These are phyloP conservation scores for Drosophila saltans DNA, from an alignment of 1,140 invertebrate genomes.

Conservation along the genomic window DNA sequence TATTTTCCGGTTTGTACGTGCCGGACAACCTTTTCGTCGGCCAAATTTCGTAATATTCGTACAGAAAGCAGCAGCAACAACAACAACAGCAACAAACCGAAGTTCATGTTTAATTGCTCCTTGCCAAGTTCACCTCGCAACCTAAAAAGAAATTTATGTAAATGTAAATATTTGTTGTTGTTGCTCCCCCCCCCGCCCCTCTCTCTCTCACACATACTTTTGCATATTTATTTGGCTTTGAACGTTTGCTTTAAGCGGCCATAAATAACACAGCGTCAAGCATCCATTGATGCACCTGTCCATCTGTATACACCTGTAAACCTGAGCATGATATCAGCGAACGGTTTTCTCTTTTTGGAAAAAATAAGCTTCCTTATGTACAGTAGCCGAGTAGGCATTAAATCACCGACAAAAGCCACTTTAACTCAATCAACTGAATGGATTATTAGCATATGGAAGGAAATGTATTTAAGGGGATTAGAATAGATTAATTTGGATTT, in stretches of 20 bases:
- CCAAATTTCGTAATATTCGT: conserved; percentile 59
- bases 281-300: conserved; percentile 36
- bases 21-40: conserved; percentile 18
- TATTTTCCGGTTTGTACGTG: conserved; percentile 69
- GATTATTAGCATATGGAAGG: neutral
- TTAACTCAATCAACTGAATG: neutral
- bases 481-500: neutral
- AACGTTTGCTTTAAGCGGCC: conserved; percentile 16
- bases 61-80: neutral
- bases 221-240: conserved; percentile 26
- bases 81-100: conserved; percentile 51
- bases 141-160: conserved; percentile 66
- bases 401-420: conserved; percentile 3
- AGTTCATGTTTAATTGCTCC: conserved; percentile 79
- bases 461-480: neutral
- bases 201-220: conserved; percentile 27
- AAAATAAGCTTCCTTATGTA: conserved; percentile 33
- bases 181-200: neutral
- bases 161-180: conserved; percentile 40
- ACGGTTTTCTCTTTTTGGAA: conserved; percentile 19
- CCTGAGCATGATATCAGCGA: conserved; percentile 4
- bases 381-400: conserved; percentile 13
- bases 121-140: conserved; percentile 43
- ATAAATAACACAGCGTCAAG: conserved; percentile 45
- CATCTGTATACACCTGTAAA: neutral